phyloP scores from a whole-genome alignment of 2,888 invertebrate genomes.

The Lacanobia oleracea region DNA sequence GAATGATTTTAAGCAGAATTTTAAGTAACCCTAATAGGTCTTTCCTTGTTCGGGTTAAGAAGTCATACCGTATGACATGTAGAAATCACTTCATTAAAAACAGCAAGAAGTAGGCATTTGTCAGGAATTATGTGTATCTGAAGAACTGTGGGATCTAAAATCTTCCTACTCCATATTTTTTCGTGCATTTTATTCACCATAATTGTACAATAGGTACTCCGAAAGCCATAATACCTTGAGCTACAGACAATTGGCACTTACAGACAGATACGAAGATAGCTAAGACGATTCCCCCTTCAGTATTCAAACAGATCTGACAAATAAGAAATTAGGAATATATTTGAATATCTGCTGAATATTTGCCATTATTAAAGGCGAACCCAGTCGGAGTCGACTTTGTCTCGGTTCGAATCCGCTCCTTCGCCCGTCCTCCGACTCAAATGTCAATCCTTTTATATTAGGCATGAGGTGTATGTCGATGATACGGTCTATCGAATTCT shows the following conservation, averaged over 20 bases:
- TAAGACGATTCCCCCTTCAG: slow-evolving; percentile 43
- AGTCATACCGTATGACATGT: neutral
- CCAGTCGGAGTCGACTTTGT: slow-evolving; percentile 82
- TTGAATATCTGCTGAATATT: slow-evolving; percentile 82
- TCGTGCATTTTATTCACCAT: neutral
- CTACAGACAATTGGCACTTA: slow-evolving; percentile 20
- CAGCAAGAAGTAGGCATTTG: neutral
- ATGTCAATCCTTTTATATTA: slow-evolving; percentile 89
- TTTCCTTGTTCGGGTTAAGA: neutral
- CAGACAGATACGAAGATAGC: slow-evolving; percentile 1
- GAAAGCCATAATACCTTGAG: neutral
- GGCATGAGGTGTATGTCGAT: slow-evolving; percentile 68
- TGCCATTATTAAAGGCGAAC: slow-evolving; percentile 82
- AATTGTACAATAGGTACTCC: neutral
- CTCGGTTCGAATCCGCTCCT: slow-evolving; percentile 86
- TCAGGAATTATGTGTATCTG: neutral
- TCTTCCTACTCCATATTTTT: neutral
- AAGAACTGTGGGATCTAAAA: neutral
- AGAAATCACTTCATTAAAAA: too few relatives aligned
- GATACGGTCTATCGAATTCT: slow-evolving; percentile 37
- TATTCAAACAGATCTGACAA: slow-evolving; percentile 64
- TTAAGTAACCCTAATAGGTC: neutral
- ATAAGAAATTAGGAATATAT: slow-evolving; percentile 72
- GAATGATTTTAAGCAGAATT: too few relatives aligned
- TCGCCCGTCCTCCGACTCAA: slow-evolving; percentile 83